phyloP scores from a whole-genome alignment of 2,797 vertebrate species.

The Phalanger gymnotis region DNA sequence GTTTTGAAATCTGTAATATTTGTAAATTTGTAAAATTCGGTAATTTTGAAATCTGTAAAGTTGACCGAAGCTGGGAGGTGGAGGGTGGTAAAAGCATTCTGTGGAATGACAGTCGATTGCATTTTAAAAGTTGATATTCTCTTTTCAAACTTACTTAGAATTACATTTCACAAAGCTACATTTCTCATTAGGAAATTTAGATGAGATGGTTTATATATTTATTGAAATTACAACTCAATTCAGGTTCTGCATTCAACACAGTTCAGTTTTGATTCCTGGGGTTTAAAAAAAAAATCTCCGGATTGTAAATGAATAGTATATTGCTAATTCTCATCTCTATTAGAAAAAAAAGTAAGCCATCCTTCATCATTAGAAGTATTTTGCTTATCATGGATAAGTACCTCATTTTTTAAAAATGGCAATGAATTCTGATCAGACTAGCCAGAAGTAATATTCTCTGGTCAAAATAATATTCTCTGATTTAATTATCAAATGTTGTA shows the following conservation, averaged over 20 bases:
- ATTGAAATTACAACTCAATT: not conserved
- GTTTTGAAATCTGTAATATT: not conserved
- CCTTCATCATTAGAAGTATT: not conserved
- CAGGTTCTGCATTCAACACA: not conserved
- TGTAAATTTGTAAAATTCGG: too few relatives aligned
- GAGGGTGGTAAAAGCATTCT: not conserved
- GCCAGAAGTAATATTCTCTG: not conserved
- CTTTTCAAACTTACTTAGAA: not conserved
- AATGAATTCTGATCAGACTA: not conserved
- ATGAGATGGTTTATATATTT: not conserved
- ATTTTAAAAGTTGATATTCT: not conserved
- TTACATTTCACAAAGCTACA: not conserved
- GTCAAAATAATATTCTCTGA: not conserved
- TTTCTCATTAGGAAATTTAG: not conserved
- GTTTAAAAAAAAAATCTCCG: not conserved
- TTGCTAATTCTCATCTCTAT: not conserved
- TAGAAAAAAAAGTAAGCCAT: not conserved
- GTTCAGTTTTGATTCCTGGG: not conserved
- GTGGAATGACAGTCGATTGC: not conserved
- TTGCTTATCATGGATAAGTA: not conserved
- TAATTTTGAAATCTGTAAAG: not conserved
- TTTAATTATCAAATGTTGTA: conserved; percentile 59
- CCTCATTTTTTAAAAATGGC: not conserved
- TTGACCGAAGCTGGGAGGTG: not conserved
- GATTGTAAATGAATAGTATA: not conserved